Conservation (phyloP, 2,113 vertebrate species). For the Tricholaema leucomelas region DNA sequence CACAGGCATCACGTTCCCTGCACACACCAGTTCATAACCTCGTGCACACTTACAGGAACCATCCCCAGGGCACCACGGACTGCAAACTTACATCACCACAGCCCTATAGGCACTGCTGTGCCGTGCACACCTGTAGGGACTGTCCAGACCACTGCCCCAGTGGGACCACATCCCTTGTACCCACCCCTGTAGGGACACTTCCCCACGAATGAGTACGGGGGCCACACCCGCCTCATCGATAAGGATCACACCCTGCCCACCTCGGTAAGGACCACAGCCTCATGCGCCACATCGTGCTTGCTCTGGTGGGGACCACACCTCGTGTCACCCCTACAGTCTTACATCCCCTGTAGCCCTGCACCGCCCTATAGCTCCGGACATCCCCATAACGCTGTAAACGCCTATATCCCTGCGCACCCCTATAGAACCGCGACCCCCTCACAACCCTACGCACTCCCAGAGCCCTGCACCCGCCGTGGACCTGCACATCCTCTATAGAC, state of each 20-base stretch:
- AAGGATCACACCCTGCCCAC: neutral
- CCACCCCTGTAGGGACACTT: no score
- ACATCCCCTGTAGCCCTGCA: neutral
- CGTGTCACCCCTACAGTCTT: neutral
- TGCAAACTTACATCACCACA: accelerated
- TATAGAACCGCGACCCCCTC: no score
- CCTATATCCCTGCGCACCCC: neutral
- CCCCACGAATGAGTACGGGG: neutral
- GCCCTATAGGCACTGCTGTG: neutral
- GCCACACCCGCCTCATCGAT: no score
- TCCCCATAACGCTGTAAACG: neutral
- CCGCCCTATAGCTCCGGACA: neutral
- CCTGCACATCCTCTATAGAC: neutral
- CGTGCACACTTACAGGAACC: accelerated
- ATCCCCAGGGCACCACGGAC: accelerated
- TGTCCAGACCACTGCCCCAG: neutral
- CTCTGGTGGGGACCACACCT: accelerated
- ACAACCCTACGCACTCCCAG: neutral
- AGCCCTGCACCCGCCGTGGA: neutral
- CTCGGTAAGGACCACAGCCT: accelerated
- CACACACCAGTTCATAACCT: accelerated
- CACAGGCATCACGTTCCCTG: neutral
- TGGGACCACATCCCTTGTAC: neutral
- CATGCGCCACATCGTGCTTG: accelerated
- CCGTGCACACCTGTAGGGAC: neutral